Base-by-base conservation (phyloP, 2,797 vertebrate genomes). In the Danionella dracula region DNA sequence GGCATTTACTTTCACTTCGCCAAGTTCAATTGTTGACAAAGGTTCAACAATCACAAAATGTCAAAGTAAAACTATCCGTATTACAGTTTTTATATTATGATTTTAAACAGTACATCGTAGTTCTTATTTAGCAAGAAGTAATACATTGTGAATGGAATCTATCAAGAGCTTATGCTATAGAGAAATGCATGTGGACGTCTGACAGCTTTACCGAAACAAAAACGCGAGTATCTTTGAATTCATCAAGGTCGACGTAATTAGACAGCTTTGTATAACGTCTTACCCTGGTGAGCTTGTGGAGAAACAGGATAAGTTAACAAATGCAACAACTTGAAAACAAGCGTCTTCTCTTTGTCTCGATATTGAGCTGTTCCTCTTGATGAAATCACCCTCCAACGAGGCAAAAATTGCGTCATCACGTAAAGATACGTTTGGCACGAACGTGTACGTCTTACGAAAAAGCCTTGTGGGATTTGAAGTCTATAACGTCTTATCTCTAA, bases 381-480 rank as follows among this genome's bases (percentile, higher is more conserved):
- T n/a, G 72, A 86, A 86, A 84, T 76, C 78, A 83, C 83, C 88
- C 89, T 91, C 90, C 89, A 91, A 91, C 90, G 0, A 83, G 89
- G 83, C 90, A 91, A 41, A 90, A 90, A 86, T 54, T 76, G 83
- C 90, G 88, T 91, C 89, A 91, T 70, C 67, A 38, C 82, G 83
- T 72, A 53, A 70, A 72, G 7, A 19, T 67, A 69, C 72, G 27
- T 32, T 4, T 29, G 32, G 8, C 8, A 9, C 9, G 11, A 15
- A 20, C 46, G 7, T 6, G 35, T 42, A 45, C 17, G 45, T 53
- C 15, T 41, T 40, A 15, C 4, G 4, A 13, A 35, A 27, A 53
- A 17, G 3, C 54, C 4, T 8, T 69, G 48, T 76, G 78, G 79
- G 75, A 71, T 11, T 59, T 73, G 75, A 69, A 79, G 79, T 79